Base-by-base conservation (phyloP, 37 sponge, comb jelly and placozoan genomes). In the Tethya wilhelma region DNA sequence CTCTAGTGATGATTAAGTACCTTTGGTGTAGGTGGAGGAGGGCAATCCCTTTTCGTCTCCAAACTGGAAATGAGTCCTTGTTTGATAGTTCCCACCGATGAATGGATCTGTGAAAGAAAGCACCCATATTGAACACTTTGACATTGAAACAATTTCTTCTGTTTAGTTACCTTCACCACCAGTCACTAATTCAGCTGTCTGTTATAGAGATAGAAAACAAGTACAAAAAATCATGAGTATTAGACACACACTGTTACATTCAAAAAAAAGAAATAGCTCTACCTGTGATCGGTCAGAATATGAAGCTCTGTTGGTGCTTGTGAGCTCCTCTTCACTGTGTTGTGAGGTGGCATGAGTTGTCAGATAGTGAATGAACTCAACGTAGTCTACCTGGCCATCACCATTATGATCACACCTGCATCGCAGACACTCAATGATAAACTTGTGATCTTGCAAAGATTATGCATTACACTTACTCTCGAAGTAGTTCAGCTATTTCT, bases 31-130 rank as follows among this genome's bases (percentile, higher is more conserved):
- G 76, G 42, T 25, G 25, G 76, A 75, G 6, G 45, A 55, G 25
- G 66, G 42, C n/a, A 55, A 19, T 28, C 8, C 28, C 23, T 59
- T 31, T 26, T 58, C 32, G 29, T 57, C 22, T 36, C 87, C 60
- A 22, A 89, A 78, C 59, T 83, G 69, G 43, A 89, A 89, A 56
- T 89, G 89, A 58, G 89, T 78, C 29, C 69, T 56, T 12, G 83
- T 82, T 41, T 83, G 89, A 56, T 79, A 83, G 14, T 56, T 36
- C 6, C 49, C 46, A 30, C 84, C 84, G 26, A 49, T 71, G 59
- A 56, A 80, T 11, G 22, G 49, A 64, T 64, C 80, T 79, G 73
- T 42, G 49, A 28, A n/a, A 14, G 14, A 58, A 14, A 3, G n/a
- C n/a, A n/a, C n/a, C n/a, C n/a, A n/a, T n/a, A n/a, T n/a, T n/a